phyloP scores from a whole-genome alignment of 1,140 invertebrate species.

The Mylabris phalerata region DNA sequence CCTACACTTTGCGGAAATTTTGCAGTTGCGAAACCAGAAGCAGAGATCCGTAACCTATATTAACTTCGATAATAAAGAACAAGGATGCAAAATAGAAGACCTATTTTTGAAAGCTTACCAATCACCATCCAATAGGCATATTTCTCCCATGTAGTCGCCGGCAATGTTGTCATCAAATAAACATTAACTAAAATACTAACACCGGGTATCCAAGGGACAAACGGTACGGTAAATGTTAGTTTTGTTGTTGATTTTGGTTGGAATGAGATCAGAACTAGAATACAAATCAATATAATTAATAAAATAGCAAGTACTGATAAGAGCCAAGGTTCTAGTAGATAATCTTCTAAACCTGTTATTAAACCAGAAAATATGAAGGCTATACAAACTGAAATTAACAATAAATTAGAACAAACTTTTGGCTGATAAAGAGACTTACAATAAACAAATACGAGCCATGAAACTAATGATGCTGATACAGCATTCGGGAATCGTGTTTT shows the following conservation, averaged over 20 bases:
- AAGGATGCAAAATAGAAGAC: background rate
- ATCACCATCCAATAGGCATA: conserved; percentile 70
- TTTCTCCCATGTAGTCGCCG: conserved; percentile 68
- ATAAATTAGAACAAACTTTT: too few relatives aligned
- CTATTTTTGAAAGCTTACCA: conserved; percentile 42
- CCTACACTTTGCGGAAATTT: too few relatives aligned
- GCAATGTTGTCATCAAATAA: conserved; percentile 73
- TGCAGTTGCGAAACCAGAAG: too few relatives aligned
- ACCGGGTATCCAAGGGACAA: conserved; percentile 71
- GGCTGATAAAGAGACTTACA: conserved; percentile 24
- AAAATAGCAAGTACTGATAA: conserved; percentile 18
- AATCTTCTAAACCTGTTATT: conserved; percentile 29
- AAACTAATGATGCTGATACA: conserved; percentile 48
- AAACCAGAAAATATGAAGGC: conserved; percentile 28
- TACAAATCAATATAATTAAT: conserved; percentile 18
- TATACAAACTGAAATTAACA: conserved; percentile 31
- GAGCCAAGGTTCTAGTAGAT: conserved; percentile 28
- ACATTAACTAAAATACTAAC: conserved; percentile 75
- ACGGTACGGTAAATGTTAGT: conserved; percentile 44
- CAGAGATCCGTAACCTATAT: too few relatives aligned
- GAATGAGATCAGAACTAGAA: conserved; percentile 26
- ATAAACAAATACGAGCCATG: conserved; percentile 48
- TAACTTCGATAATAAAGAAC: too few relatives aligned
- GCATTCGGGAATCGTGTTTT: conserved; percentile 43
- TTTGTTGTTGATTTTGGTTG: conserved; percentile 29